Base-by-base conservation (phyloP, 2,888 invertebrate species). In the Seira ritae region DNA sequence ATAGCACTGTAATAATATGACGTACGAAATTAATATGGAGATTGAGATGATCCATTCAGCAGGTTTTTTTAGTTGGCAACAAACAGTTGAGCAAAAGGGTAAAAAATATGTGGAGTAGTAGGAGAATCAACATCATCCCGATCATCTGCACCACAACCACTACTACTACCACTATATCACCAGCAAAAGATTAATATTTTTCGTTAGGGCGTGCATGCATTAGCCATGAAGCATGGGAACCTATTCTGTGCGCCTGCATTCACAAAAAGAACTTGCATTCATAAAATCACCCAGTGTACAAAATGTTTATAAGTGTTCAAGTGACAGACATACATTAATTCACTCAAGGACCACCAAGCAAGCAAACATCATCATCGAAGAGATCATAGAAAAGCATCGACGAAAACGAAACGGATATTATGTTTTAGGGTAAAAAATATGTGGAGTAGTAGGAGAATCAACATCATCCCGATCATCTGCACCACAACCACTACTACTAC, bases 261-360 rank as follows among this genome's bases (percentile, higher is more conserved):
- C 20, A 70, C n/a, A 20, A 22, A 46, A 20, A 60, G 8, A 23
- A 23, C 22, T 71, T 42, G 62, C 37, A 46, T 15, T 15, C 42
- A 60, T 31, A 22, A 37, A 55, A 60, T 6, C 46, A 4, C 1
- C 19, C 2, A 10, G 69, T 69, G n/a, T n/a, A n/a, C n/a, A n/a
- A n/a, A n/a, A n/a, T n/a, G n/a, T n/a, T n/a, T n/a, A n/a, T n/a
- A n/a, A n/a, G n/a, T n/a, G n/a, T n/a, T 77, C 62, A 66, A 65
- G 42, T 65, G 78, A 78, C 78, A 78, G 71, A 76, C n/a, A n/a
- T 19, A 70, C 71, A 78, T 78, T 78, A 71, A 78, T 78, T 78
- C 78, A 71, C 22, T 78, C 78, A 78, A 78, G 78, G 78, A 78
- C 78, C 78, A 78, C 78, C 78, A 78, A 78, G 78, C 66, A 78